Base-by-base conservation (phyloP, 92 coral and sea anemone genomes). In the Heliopora coerulea region DNA sequence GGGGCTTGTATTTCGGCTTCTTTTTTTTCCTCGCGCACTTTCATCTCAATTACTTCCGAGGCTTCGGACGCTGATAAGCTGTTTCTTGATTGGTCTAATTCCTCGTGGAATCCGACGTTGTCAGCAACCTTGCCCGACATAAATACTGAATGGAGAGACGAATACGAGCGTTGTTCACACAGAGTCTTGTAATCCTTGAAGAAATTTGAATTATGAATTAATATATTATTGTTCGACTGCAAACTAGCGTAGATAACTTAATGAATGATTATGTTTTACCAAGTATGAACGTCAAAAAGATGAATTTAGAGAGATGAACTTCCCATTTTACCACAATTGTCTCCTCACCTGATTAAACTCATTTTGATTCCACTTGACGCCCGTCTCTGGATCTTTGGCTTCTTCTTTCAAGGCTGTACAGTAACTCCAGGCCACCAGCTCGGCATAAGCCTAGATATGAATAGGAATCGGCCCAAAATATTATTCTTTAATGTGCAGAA, bases 341-440 rank as follows among this genome's bases (percentile, higher is more conserved):
- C 15, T 15, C 15, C 50, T 24, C 10, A 63, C 70, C 70, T 63
- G 21, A 29, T 67, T 59, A 0, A 35, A 67, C 48, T 10, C 39
- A 49, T 34, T 49, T 9, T 24, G 39, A 0, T 44, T 20, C 74
- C 74, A 67, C 8, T 58, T 13, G 11, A 13, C 18, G 11, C 10
- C 10, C 20, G 74, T 44, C 48, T 67, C 59, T 41, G 58, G 59
- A 44, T 67, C 74, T 0, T 46, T 29, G 32, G 10, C n/a, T 67
- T 33, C 12, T 3, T 44, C 59, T 46, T 41, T 33, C 11, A 67
- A 31, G 27, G 9, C 32, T 49, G 58, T 54, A n/a, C 29, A 67
- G 34, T 67, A 67, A 27, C 41, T 67, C 21, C 28, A 67, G 9
- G 48, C 74, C 33, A 59, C 58, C 19, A 67, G 44, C 59, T 67